These are phyloP conservation scores for Corbicula japonica DNA, from an alignment of 2,888 invertebrate genomes.

Conservation along the genomic window DNA sequence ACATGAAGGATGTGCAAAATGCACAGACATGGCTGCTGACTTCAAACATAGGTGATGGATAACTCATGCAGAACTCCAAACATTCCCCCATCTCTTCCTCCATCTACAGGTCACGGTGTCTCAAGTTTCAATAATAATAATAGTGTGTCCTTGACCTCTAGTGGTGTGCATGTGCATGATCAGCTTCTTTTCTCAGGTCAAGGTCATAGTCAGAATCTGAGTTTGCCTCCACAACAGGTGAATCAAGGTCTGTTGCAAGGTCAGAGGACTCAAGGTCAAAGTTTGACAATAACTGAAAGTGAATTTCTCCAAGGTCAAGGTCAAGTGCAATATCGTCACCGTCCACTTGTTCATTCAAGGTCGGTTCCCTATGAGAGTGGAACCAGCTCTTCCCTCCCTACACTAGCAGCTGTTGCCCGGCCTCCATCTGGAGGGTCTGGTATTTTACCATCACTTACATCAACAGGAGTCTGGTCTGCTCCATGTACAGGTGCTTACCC, in stretches of 20 bases:
- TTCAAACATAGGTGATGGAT: conserved; percentile 24
- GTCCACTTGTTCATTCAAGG: not conserved
- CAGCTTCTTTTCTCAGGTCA: no score
- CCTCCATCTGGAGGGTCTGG: not conserved
- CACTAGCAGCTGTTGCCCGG: not conserved
- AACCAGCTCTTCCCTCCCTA: not conserved
- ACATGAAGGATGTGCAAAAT: conserved; percentile 9
- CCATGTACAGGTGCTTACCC: conserved; percentile 6
- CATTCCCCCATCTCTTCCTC: conserved; percentile 14
- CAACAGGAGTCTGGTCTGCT: conserved; percentile 11
- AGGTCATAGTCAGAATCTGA: no score
- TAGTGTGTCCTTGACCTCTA: not conserved
- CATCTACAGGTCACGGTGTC: conserved; percentile 24
- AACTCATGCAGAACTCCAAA: not conserved
- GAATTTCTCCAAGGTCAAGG: not conserved
- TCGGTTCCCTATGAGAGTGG: not conserved
- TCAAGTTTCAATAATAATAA: not conserved
- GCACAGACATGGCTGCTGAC: conserved; percentile 6
- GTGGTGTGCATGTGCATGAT: not conserved
- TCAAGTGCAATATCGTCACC: not conserved
- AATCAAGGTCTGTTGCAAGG: no score
- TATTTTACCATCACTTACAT: not conserved
- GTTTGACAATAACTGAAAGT: not conserved
- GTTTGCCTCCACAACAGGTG: no score
- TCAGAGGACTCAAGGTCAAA: no score